Percentiles rank a stretch among this genome's conserved stretches.
phyloP scores from a whole-genome alignment of 2,113 vertebrate genomes.

The Rhinolophus sinicus region DNA sequence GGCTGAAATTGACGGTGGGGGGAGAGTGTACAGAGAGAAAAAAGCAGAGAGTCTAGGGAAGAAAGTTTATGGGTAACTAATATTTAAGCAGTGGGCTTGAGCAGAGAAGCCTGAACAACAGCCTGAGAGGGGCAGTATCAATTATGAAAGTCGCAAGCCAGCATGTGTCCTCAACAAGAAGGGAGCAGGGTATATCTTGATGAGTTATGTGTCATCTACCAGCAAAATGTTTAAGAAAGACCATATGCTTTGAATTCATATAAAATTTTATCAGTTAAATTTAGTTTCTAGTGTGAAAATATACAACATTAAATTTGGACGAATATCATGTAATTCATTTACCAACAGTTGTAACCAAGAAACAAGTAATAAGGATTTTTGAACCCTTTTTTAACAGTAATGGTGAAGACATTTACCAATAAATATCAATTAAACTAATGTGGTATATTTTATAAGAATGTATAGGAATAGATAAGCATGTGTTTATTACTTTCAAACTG shows the following conservation, averaged over 20 bases:
- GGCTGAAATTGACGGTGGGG: not conserved
- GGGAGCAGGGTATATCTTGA: not conserved
- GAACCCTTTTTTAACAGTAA: not conserved
- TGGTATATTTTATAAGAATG: not conserved
- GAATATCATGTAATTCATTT: not conserved
- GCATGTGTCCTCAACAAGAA: not conserved
- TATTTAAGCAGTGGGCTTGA: not conserved
- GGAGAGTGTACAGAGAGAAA: not conserved
- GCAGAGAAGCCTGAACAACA: rapidly evolving
- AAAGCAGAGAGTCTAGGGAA: not conserved
- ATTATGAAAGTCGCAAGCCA: not conserved
- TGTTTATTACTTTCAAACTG: conserved; percentile 5
- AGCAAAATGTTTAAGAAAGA: not conserved
- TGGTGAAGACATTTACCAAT: not conserved
- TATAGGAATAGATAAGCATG: not conserved
- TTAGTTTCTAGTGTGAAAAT: not conserved
- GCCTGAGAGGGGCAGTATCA: not conserved
- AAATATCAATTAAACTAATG: not conserved
- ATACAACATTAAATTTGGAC: not conserved
- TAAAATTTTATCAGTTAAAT: not conserved
- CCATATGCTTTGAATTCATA: not conserved
- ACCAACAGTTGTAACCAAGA: not conserved
- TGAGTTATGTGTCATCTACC: not conserved
- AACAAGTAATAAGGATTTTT: not conserved
- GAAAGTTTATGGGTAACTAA: not conserved